A percentile compares a stretch with the other conserved stretches of the same genome.
These are phyloP conservation scores for Orestias chungarensis DNA, from an alignment of 2,797 vertebrate species.

Conservation along the genomic window DNA sequence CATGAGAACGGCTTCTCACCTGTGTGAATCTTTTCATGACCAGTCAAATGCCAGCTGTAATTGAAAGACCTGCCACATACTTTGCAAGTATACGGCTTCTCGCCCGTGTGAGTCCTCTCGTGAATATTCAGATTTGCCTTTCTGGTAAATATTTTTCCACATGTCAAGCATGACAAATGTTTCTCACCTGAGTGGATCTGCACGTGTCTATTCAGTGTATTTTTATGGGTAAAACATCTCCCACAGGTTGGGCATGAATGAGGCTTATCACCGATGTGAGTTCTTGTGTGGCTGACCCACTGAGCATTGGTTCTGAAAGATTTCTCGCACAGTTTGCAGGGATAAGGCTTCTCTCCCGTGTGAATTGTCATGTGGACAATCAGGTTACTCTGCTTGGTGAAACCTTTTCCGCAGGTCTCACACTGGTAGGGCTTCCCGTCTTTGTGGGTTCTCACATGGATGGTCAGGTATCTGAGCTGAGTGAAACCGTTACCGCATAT, in stretches of 20 bases:
- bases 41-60: background rate
- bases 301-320: constrained; percentile 6
- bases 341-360: background rate
- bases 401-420: background rate
- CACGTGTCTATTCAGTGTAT: background rate
- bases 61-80: background rate
- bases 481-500: background rate
- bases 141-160: background rate
- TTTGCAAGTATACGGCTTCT: background rate
- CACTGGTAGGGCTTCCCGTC: background rate
- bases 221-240: background rate
- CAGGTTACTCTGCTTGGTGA: background rate
- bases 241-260: background rate
- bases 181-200: background rate
- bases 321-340: background rate
- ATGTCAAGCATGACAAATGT: background rate
- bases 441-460: background rate
- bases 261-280: background rate
- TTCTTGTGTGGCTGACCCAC: constrained; percentile 3
- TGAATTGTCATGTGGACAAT: background rate
- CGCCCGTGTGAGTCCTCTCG: background rate
- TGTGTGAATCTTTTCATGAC: background rate
- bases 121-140: background rate
- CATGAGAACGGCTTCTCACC: background rate
- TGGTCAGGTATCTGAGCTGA: background rate